A percentile compares a stretch with the other conserved stretches of the same genome.
Evolutionary conservation across 2,113 vertebrate species (phyloP).

Genomic region (Perccottus glenii): DNA sequence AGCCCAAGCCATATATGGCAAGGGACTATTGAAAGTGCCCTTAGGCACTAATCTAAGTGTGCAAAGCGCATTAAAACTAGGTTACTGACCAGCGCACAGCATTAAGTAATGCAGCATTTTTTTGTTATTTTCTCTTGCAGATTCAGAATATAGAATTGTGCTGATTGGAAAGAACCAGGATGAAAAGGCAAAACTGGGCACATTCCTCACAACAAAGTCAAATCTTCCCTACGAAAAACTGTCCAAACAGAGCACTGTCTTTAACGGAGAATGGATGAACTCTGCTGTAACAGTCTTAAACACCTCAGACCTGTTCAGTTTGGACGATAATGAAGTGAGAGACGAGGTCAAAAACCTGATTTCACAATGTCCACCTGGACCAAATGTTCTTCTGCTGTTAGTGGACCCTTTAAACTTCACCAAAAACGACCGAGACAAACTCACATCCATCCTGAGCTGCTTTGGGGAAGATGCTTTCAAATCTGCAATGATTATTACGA

Average conservation of each 20-base stretch:
- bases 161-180: not conserved
- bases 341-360: not conserved
- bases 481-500: not conserved
- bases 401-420: not conserved
- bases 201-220: not conserved
- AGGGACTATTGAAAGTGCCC: no score
- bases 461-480: not conserved
- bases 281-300: not conserved
- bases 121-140: not conserved
- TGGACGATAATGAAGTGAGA: not conserved
- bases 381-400: constrained; percentile 4
- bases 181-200: constrained; percentile 1
- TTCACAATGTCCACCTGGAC: not conserved
- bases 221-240: not conserved
- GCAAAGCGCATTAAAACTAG: no score
- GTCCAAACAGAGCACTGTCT: not conserved
- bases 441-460: not conserved
- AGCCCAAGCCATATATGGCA: no score
- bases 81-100: no score
- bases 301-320: not conserved
- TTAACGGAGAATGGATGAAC: not conserved
- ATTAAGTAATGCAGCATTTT: not conserved
- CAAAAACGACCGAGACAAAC: not conserved
- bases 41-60: no score
- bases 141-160: not conserved